Percentiles rank a stretch among this genome's conserved stretches.
Evolutionary conservation across 2,888 invertebrate species (phyloP).

Genomic region (Machimus rusticus): DNA sequence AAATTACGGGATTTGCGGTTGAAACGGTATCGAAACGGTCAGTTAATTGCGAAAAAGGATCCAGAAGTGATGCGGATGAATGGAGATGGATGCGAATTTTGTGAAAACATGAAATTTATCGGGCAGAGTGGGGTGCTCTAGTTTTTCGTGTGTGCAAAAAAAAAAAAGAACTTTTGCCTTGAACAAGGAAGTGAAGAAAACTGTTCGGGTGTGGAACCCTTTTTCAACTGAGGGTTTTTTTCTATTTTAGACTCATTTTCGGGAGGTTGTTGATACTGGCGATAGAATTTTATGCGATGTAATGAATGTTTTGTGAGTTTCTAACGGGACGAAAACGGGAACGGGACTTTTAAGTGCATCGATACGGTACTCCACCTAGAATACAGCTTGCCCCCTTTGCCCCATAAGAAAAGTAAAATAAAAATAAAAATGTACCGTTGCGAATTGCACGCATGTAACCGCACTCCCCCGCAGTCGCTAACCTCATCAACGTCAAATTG

Average conservation of each 20-base stretch:
- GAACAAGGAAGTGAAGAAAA: conserved; percentile 13
- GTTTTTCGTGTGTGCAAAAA: conserved; percentile 1
- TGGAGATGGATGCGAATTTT: background rate
- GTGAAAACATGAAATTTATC: background rate
- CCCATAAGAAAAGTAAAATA: background rate
- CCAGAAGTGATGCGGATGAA: background rate
- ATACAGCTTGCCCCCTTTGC: background rate
- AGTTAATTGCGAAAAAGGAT: background rate
- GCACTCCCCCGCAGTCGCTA: background rate
- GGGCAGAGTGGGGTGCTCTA: background rate
- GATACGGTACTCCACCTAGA: background rate
- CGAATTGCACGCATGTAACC: conserved; percentile 21
- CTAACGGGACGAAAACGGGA: background rate
- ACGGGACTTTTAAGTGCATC: background rate
- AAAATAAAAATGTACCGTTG: background rate
- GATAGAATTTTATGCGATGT: background rate
- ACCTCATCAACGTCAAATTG: conserved; percentile 15
- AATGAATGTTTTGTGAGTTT: background rate
- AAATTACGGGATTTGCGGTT: background rate
- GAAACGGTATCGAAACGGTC: background rate
- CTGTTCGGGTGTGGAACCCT: background rate
- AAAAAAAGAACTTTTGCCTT: background rate
- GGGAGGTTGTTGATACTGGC: background rate
- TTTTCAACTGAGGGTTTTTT: background rate
- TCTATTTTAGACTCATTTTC: background rate